Evolutionary conservation across 2,888 invertebrate species (phyloP).

Genomic region (Brassicogethes aeneus): DNA sequence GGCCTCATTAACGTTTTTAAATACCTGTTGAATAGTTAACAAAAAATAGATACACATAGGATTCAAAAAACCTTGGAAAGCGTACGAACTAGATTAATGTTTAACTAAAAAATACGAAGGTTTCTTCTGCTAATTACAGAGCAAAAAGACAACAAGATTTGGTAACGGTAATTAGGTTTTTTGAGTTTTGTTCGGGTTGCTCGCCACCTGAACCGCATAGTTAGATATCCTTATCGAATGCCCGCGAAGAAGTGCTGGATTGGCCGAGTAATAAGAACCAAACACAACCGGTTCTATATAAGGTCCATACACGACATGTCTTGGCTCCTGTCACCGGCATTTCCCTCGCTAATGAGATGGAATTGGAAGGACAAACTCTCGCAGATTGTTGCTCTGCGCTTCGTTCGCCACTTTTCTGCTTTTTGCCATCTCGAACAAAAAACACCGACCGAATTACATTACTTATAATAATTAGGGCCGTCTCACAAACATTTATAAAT

Average conservation of each 20-base stretch:
- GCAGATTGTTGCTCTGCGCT: slow-evolving; percentile 16
- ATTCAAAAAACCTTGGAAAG: too few relatives aligned
- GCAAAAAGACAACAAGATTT: too few relatives aligned
- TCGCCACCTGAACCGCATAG: slow-evolving; percentile 29
- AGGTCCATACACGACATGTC: slow-evolving; percentile 37
- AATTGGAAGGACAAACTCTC: slow-evolving; percentile 42
- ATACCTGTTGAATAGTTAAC: too few relatives aligned
- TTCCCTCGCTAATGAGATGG: slow-evolving; percentile 44
- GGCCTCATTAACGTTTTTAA: too few relatives aligned
- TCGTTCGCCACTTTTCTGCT: slow-evolving; percentile 28
- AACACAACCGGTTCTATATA: slow-evolving; percentile 40
- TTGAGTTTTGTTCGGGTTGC: too few relatives aligned
- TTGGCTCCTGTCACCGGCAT: slow-evolving; percentile 38
- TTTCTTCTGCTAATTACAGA: too few relatives aligned
- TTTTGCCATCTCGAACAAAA: slow-evolving; percentile 14
- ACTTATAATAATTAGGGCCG: slow-evolving; percentile 28
- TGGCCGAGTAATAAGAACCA: slow-evolving; percentile 32
- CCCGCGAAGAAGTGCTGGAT: slow-evolving; percentile 34
- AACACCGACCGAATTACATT: slow-evolving; percentile 24
- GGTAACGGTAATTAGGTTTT: slow-evolving; percentile 3
- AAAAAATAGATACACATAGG: too few relatives aligned
- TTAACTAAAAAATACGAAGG: too few relatives aligned
- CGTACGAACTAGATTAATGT: too few relatives aligned
- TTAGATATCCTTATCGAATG: slow-evolving; percentile 40
- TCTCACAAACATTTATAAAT: too few relatives aligned